These are phyloP conservation scores for Pollenia amentaria DNA, from an alignment of 2,888 invertebrate genomes.

Conservation along the genomic window DNA sequence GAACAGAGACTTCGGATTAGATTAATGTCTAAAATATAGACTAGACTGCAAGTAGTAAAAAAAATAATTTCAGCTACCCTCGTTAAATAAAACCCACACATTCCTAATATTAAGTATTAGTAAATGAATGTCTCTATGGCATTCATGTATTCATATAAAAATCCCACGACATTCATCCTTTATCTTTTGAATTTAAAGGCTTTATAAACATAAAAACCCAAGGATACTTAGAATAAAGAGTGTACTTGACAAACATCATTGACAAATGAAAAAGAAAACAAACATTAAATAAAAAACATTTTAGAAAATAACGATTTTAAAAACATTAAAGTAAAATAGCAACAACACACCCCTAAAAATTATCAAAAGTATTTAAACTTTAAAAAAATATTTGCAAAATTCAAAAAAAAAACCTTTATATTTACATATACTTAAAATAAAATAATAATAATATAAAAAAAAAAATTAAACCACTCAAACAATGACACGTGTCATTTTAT, in stretches of 20 bases:
- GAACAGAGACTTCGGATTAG: too few species aligned
- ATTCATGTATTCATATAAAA: background rate
- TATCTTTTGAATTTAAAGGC: slow-evolving; percentile 3
- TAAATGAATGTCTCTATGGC: slow-evolving; percentile 12
- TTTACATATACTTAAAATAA: too few species aligned
- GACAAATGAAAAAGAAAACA: background rate
- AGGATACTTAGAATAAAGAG: background rate
- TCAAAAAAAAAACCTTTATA: too few species aligned
- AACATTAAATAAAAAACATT: too few species aligned
- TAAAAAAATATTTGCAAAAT: too few species aligned
- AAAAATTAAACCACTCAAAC: background rate
- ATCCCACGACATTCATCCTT: background rate
- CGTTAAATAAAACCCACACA: slow-evolving; percentile 1
- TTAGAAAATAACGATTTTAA: too few species aligned
- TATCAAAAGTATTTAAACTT: too few species aligned
- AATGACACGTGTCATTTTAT: background rate
- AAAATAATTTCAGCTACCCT: background rate
- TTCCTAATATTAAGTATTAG: slow-evolving; percentile 5
- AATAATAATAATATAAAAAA: too few species aligned
- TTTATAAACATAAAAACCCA: slow-evolving; percentile 3
- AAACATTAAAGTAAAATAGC: too few species aligned
- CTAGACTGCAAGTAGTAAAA: too few species aligned
- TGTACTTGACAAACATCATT: background rate
- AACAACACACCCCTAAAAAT: too few species aligned
- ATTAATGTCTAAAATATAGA: too few species aligned